Percentiles rank a stretch among this genome's conserved stretches.
phyloP scores from a whole-genome alignment of 2,888 invertebrate genomes.

The Dione juno region DNA sequence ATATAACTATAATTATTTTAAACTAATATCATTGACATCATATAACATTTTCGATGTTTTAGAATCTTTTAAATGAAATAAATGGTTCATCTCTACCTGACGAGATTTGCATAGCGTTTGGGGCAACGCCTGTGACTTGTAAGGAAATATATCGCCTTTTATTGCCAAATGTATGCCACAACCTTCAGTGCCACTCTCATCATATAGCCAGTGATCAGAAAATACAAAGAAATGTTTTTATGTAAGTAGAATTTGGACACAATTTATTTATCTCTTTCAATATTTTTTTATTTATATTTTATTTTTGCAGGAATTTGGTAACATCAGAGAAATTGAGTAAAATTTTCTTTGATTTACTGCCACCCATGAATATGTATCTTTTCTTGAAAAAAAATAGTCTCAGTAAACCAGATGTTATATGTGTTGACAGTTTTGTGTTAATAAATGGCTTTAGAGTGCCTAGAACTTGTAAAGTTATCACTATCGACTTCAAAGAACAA shows the following conservation, averaged over 20 bases:
- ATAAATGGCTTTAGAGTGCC: conserved; percentile 70
- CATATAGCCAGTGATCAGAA: conserved; percentile 73
- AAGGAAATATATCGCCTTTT: conserved; percentile 74
- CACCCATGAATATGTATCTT: conserved; percentile 79
- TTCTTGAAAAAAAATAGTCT: conserved; percentile 69
- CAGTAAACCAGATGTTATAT: conserved; percentile 55
- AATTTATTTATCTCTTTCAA: neutral
- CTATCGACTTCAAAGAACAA: conserved; percentile 65
- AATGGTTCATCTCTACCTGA: conserved; percentile 67
- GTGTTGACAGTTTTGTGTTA: conserved; percentile 65
- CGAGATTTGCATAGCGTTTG: conserved; percentile 74
- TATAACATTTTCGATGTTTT: conserved; percentile 46
- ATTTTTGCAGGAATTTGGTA: conserved; percentile 67
- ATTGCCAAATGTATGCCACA: conserved; percentile 68
- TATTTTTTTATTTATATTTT: neutral
- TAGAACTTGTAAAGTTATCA: conserved; percentile 63
- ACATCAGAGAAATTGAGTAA: conserved; percentile 73
- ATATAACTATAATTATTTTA: no score
- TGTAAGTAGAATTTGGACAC: conserved; percentile 53
- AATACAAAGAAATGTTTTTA: conserved; percentile 70
- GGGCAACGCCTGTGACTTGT: conserved; percentile 69
- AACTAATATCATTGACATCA: no score
- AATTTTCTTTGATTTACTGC: conserved; percentile 67
- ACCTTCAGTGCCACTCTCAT: conserved; percentile 70
- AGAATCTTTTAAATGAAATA: conserved; percentile 74